phyloP scores from a whole-genome alignment of 1,140 invertebrate genomes.

The Cepaea nemoralis region DNA sequence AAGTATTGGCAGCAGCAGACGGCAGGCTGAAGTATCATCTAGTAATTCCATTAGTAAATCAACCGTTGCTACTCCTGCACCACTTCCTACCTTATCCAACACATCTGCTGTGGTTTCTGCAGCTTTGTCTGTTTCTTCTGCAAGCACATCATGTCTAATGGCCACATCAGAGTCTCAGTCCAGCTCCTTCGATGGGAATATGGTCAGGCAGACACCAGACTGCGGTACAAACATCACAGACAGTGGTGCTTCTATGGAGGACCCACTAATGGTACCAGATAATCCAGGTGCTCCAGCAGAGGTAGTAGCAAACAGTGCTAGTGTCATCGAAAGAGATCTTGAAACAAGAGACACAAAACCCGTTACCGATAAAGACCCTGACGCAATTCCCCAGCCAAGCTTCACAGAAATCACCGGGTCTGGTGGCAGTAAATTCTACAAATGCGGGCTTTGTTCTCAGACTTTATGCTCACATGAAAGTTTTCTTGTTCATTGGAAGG shows the following conservation, averaged over 20 bases:
- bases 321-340: background rate
- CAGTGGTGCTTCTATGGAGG: background rate
- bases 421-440: conserved; percentile 45
- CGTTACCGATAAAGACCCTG: background rate
- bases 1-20: conserved; percentile 2
- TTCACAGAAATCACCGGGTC: conserved; percentile 45
- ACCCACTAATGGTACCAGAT: background rate
- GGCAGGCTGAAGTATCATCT: background rate
- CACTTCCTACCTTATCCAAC: background rate
- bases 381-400: conserved; percentile 3
- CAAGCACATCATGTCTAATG: background rate
- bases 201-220: background rate
- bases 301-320: background rate
- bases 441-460: conserved; percentile 43
- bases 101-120: background rate
- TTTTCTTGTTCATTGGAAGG: conserved; percentile 42
- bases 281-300: background rate
- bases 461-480: conserved; percentile 45
- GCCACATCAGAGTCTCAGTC: background rate
- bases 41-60: background rate
- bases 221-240: background rate
- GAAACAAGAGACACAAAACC: background rate
- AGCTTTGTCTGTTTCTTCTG: background rate
- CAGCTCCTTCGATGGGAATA: background rate
- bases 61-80: background rate